Base-by-base conservation (phyloP, 2,113 vertebrate genomes). In the Lucifuga dentata region DNA sequence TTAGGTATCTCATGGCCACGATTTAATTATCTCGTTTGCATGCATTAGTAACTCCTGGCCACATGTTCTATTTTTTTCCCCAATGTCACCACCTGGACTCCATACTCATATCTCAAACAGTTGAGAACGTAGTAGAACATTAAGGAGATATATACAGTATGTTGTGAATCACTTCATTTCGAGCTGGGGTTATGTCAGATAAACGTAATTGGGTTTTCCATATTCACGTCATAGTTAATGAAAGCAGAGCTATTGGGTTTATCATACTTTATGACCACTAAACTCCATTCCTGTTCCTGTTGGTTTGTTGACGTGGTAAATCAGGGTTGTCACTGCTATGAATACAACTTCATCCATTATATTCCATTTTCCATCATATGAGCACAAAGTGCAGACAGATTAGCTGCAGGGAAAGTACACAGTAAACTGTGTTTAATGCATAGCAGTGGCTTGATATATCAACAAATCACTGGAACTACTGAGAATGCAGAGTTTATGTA, bases 241-340 rank as follows among this genome's bases (percentile, higher is more conserved):
- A 68, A 50, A 56, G 33, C 23, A 60, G 16, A n/a, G 21, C 23
- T 15, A 5, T 12, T 33, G 3, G 3, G 20, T n/a, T 79, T 48
- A 64, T 82, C 43, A 58, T 5, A 33, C 24, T 48, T 73, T 24
- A 55, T 21, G 46, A 72, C 41, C 16, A 50, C 15, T 41, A 19
- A 59, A 52, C 17, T 45, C 10, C 20, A 41, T 57, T 58, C n/a
- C 3, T 29, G n/a, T 56, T 70, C 32, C 51, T 63, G 56, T 44
- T 64, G 38, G 19, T 45, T 76, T 55, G 72, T 69, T 75, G 36
- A 15, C 72, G 19, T 33, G 33, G 70, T 71, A 63, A 70, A 71
- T 79, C 33, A 33, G 10, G 12, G 12, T 17, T 63, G 48, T 48
- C 24, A 20, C 17, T 35, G 32, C 9, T 13, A 13, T 50, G 11